phyloP scores from a whole-genome alignment of 2,113 vertebrate species.

The Serilophus lunatus region DNA sequence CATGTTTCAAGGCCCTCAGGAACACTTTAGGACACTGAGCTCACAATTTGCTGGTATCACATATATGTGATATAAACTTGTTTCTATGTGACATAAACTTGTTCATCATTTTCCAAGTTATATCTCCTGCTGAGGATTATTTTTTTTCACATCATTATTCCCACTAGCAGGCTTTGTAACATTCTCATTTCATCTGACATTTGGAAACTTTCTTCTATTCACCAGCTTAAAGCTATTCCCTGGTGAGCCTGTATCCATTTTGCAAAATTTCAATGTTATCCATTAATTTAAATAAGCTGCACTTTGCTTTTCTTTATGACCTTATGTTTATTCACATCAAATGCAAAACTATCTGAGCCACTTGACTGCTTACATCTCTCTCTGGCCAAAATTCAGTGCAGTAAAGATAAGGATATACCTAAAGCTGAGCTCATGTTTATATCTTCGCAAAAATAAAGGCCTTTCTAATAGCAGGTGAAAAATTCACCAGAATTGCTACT shows the following conservation, averaged over 20 bases:
- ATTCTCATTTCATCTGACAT: neutral
- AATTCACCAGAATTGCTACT: neutral
- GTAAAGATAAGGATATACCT: neutral
- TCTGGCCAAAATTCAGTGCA: neutral
- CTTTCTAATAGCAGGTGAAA: neutral
- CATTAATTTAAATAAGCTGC: neutral
- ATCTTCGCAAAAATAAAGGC: neutral
- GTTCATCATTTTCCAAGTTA: neutral
- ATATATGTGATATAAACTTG: neutral
- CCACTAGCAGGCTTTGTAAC: neutral
- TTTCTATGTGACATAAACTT: neutral
- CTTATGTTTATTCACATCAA: neutral
- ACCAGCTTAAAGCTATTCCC: neutral
- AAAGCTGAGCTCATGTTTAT: neutral
- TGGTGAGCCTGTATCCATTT: neutral
- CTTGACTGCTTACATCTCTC: neutral
- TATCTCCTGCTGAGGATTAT: neutral
- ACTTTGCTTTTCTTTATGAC: neutral
- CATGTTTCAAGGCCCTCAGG: neutral
- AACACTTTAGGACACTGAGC: neutral
- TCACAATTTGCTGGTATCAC: neutral
- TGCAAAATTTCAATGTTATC: neutral
- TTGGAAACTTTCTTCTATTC: neutral
- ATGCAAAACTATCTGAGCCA: neutral
- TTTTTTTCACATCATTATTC: neutral